A percentile compares a stretch with the other conserved stretches of the same genome.
Evolutionary conservation across 1,140 invertebrate genomes (phyloP).

Genomic region (Uloborus diversus): DNA sequence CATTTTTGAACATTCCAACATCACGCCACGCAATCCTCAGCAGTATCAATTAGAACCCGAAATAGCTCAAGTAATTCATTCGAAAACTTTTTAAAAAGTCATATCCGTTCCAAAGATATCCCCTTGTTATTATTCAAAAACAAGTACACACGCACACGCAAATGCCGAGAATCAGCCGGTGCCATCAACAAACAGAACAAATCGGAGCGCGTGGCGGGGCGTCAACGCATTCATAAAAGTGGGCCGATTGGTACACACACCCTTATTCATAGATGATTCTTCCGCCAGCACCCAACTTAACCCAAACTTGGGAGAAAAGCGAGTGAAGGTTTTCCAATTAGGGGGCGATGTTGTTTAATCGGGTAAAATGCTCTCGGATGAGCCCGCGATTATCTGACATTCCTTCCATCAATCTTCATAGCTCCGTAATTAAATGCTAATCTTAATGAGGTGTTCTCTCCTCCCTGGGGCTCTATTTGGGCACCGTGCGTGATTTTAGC

Average conservation of each 20-base stretch:
- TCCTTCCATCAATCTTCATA: slow-evolving; percentile 36
- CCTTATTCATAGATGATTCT: too few species aligned
- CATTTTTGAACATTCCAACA: too few species aligned
- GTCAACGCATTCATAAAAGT: not conserved
- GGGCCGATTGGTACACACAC: not conserved
- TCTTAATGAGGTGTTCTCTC: slow-evolving; percentile 47
- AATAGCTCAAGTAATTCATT: too few species aligned
- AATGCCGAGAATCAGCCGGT: not conserved
- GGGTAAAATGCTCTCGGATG: slow-evolving; percentile 44
- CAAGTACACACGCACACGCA: too few species aligned
- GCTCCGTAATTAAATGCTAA: slow-evolving; percentile 51
- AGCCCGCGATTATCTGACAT: slow-evolving; percentile 33
- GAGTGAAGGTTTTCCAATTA: slow-evolving; percentile 31
- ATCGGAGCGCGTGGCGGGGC: not conserved
- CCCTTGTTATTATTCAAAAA: too few species aligned
- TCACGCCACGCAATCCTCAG: too few species aligned
- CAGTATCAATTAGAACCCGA: too few species aligned
- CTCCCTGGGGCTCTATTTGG: slow-evolving; percentile 19
- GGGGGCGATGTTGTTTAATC: slow-evolving; percentile 42
- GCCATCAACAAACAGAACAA: slow-evolving; percentile 7
- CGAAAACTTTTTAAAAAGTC: too few species aligned
- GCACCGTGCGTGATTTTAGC: slow-evolving; percentile 29
- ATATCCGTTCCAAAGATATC: too few species aligned
- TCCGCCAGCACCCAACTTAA: not conserved
- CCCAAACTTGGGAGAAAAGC: not conserved